Percentiles rank a stretch among this genome's conserved stretches.
phyloP scores from a whole-genome alignment of 2,888 invertebrate genomes.

The Acanthacorydalis orientalis region DNA sequence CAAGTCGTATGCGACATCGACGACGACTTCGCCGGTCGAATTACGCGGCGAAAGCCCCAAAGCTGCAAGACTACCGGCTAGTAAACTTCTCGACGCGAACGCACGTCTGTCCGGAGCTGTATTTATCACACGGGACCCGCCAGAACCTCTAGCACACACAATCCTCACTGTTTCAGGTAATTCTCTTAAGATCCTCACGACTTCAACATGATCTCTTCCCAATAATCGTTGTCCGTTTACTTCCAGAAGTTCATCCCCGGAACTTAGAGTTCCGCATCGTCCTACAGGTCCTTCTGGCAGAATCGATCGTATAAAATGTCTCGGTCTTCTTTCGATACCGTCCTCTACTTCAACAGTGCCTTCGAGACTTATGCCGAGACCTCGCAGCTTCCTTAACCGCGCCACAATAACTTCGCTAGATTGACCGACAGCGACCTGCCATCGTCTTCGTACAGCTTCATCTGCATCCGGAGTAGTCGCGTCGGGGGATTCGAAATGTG shows the following conservation, averaged over 20 bases:
- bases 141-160: constrained; percentile 64
- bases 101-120: constrained; percentile 63
- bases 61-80: constrained; percentile 77
- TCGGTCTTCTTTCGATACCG: constrained; percentile 92
- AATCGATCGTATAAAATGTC: constrained; percentile 94
- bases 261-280: constrained; percentile 69
- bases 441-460: constrained; percentile 60
- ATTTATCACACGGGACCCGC: constrained; percentile 50
- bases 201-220: constrained; percentile 91
- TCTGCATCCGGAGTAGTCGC: constrained; percentile 24
- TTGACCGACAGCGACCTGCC: constrained; percentile 63
- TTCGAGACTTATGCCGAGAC: constrained; percentile 91
- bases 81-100: constrained; percentile 63
- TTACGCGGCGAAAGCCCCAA: constrained; percentile 33
- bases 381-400: constrained; percentile 82
- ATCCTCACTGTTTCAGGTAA: constrained; percentile 79
- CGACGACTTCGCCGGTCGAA: constrained; percentile 24
- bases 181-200: constrained; percentile 87
- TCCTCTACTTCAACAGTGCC: constrained; percentile 98
- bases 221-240: constrained; percentile 84
- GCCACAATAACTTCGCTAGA: constrained; percentile 82
- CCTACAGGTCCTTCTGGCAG: constrained; percentile 94
- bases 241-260: constrained; percentile 93
- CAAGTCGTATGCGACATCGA: no score
- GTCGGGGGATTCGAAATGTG: constrained; percentile 25